Percentiles rank a stretch among this genome's conserved stretches.
phyloP scores from a whole-genome alignment of 1,140 invertebrate species.

The Arctopsyche grandis region DNA sequence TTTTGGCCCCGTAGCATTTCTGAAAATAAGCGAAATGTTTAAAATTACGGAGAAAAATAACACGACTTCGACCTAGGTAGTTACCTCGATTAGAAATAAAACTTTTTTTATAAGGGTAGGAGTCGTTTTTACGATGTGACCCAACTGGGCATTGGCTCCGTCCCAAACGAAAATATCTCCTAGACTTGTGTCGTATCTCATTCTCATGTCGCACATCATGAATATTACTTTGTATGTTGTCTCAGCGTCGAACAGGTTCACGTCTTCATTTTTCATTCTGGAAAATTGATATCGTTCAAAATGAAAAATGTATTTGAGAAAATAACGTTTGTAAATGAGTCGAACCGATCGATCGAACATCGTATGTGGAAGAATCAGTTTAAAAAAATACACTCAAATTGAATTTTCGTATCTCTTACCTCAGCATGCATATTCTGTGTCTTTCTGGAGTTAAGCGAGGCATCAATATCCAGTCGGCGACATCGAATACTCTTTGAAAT shows the following conservation, averaged over 20 bases:
- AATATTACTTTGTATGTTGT: neutral
- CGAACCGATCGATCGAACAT: too few relatives aligned
- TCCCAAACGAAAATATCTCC: slow-evolving; percentile 9
- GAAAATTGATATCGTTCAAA: neutral
- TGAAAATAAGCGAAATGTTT: slow-evolving; percentile 30
- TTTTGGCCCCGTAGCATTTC: slow-evolving; percentile 27
- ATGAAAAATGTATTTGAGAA: too few relatives aligned
- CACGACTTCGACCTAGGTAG: too few relatives aligned
- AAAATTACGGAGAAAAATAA: too few relatives aligned
- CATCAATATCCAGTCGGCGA: neutral
- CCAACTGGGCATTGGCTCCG: neutral
- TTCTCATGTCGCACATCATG: slow-evolving; percentile 22
- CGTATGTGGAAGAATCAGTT: too few relatives aligned
- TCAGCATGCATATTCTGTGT: neutral
- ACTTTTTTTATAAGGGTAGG: slow-evolving; percentile 2
- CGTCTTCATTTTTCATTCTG: slow-evolving; percentile 4
- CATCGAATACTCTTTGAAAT: slow-evolving; percentile 9
- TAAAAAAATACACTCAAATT: too few relatives aligned
- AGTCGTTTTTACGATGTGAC: neutral
- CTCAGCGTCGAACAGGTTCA: neutral
- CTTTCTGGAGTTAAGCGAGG: slow-evolving; percentile 2
- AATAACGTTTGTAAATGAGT: too few relatives aligned
- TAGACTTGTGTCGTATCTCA: slow-evolving; percentile 1
- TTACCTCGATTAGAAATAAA: neutral
- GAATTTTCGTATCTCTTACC: too few relatives aligned